Evolutionary conservation across 2,113 vertebrate species (phyloP), one percentile per base, ranked within the genome.

Genomic region (Gymnorhina tibicen): DNA sequence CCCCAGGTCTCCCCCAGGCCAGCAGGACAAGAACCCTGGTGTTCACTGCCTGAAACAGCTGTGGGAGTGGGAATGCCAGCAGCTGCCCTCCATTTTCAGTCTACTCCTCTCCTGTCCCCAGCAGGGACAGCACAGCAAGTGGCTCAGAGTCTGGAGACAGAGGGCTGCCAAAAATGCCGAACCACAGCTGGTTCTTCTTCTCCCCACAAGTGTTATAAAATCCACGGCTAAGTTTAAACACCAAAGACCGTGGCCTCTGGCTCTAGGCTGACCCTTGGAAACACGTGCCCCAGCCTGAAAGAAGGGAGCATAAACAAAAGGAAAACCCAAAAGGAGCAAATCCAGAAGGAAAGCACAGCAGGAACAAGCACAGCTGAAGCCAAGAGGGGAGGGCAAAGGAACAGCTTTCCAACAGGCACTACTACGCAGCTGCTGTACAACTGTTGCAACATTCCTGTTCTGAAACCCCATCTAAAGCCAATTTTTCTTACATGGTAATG

Each of bases 351-450:
- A 62, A 81, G 37, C 23, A 20, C 23, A 62, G 69, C 52, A 67
- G 28, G 28, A 82, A 39, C 13, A 63, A 86, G 63, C 28, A 50
- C 5, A 10, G 79, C 55, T 89, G 59, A 89, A 37, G 27, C 28
- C 39, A 70, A 15, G 41, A 59, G 52, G 24, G 24, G 42, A 39
- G 17, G n/a, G 42, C 56, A 67, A 70, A 64, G 37, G 63, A 89
- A 24, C 16, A 83, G 32, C 33, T 85, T 75, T 85, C 47, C 75
- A 67, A 6, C 2, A 4, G 46, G 47, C 19, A 10, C 47, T n/a
- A 27, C 2, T 41, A 37, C 0, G 0, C 18, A 78, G 28, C 66
- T 82, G 66, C 42, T 63, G 26, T 16, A 18, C 0, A 0, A 74
- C 42, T 41, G 32, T 75, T 37, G 74, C 16, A 55, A 39, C 33